Conservation (phyloP, 2,113 vertebrate genomes). For the Pristiophorus japonicus region DNA sequence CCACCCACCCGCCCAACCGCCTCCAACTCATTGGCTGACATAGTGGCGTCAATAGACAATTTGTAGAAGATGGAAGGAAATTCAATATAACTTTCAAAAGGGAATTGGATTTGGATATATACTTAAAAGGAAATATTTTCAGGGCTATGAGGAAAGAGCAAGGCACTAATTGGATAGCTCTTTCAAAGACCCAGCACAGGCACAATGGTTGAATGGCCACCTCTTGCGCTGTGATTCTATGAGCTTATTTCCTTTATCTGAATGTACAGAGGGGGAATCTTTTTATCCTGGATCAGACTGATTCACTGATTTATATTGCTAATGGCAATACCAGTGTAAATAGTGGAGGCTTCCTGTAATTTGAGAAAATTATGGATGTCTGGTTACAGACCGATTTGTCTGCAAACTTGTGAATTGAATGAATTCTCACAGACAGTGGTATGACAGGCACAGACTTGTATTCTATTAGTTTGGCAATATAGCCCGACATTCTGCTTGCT, state of each 20-base stretch:
- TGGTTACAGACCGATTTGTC: not conserved
- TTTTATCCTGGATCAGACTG: not conserved
- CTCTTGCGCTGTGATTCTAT: not conserved
- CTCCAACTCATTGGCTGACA: not conserved
- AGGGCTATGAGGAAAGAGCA: not conserved
- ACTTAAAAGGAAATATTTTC: not conserved
- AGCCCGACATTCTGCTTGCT: not conserved
- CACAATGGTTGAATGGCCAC: not conserved
- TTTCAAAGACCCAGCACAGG: not conserved
- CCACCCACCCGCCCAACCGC: too few species aligned
- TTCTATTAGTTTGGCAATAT: not conserved
- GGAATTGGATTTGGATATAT: not conserved
- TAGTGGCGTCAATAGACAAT: not conserved
- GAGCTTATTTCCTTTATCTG: not conserved
- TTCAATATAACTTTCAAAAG: not conserved
- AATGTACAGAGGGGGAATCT: not conserved
- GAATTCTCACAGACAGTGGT: not conserved
- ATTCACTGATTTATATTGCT: not conserved
- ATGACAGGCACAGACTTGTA: not conserved
- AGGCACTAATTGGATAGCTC: not conserved
- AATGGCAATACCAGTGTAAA: not conserved
- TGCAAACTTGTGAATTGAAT: not conserved
- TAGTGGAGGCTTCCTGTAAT: not conserved
- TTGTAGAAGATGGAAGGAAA: not conserved
- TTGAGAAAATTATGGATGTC: not conserved